phyloP scores from a whole-genome alignment of 2,113 vertebrate species.

The Psammodynastes pulverulentus region DNA sequence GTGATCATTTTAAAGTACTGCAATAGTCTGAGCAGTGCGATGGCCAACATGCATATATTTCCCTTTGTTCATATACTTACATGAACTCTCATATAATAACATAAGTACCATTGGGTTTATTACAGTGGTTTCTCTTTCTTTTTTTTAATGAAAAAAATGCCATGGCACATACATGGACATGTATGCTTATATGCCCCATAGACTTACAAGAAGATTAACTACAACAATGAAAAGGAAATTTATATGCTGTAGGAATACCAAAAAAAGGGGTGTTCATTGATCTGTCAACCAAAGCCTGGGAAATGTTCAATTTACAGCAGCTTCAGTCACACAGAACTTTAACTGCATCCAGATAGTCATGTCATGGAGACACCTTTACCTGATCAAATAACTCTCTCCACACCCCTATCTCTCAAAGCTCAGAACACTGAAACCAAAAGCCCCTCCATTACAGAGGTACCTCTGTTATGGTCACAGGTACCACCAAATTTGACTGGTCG shows the following conservation, averaged over 20 bases:
- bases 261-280: neutral
- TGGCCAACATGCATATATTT: constrained; percentile 21
- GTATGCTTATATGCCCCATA: neutral
- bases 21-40: neutral
- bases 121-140: constrained; percentile 12
- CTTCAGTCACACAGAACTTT: neutral
- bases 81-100: constrained; percentile 16
- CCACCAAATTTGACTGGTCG: neutral
- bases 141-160: neutral
- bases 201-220: neutral
- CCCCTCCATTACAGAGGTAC: neutral
- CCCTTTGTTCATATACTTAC: constrained; percentile 18
- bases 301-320: neutral
- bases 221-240: neutral
- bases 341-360: neutral
- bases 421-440: neutral
- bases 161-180: neutral
- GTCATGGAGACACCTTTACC: neutral
- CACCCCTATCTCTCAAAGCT: neutral
- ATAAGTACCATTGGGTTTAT: constrained; percentile 28
- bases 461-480: neutral
- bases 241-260: neutral
- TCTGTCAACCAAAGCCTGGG: neutral
- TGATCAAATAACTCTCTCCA: neutral
- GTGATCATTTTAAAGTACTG: constrained; percentile 31